Percentiles rank a stretch among this genome's conserved stretches.
Conservation (phyloP, 2,888 invertebrate genomes). For the Papilio protenor region DNA sequence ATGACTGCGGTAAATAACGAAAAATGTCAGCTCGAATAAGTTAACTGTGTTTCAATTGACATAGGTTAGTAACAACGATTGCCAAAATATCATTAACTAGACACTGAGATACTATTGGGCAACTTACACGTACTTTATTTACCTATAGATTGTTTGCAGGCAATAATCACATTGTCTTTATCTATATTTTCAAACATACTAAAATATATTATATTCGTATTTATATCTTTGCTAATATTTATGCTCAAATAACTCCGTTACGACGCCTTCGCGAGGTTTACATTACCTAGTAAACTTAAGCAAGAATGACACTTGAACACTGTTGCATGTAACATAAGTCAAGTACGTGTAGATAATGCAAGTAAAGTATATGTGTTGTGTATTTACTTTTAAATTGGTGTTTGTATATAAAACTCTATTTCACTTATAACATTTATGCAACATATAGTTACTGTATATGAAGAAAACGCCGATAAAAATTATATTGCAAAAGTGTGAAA, state of each 20-base stretch:
- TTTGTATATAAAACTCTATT: too few species aligned
- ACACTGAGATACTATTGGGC: neutral
- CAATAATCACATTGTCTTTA: neutral
- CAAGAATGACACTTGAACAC: conserved; percentile 29
- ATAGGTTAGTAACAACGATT: conserved; percentile 6
- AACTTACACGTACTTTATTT: neutral
- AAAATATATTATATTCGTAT: neutral
- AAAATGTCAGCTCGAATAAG: neutral
- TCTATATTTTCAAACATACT: neutral
- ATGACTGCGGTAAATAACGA: too few species aligned
- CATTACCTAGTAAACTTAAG: conserved; percentile 16
- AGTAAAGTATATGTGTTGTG: too few species aligned
- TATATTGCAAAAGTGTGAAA: neutral
- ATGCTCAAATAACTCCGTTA: conserved; percentile 17
- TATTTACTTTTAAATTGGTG: too few species aligned
- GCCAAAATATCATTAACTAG: neutral
- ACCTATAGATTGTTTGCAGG: neutral
- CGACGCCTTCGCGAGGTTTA: conserved; percentile 16
- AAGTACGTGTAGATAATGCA: too few species aligned
- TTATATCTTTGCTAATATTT: neutral
- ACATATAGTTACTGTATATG: too few species aligned
- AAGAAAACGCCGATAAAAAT: neutral
- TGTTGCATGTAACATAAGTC: conserved; percentile 4
- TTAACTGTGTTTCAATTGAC: neutral
- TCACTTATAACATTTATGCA: too few species aligned